Base-by-base conservation (phyloP, 2,113 vertebrate species). In the Nibea coibor region DNA sequence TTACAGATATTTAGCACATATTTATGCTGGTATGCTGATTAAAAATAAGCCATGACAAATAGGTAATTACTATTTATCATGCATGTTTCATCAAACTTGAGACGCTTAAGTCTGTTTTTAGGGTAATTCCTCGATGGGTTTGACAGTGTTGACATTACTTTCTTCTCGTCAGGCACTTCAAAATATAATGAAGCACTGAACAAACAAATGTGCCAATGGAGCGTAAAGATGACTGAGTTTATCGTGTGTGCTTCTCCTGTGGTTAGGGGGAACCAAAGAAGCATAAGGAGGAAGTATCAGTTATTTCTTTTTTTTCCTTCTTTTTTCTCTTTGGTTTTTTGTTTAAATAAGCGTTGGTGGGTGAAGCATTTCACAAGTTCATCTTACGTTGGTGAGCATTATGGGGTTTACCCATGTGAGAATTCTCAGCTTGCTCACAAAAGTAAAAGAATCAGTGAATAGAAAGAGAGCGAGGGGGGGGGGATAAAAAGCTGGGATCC, bases 401-500 rank as follows among this genome's bases (percentile, higher is more conserved):
- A 91, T 68, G 86, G 85, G 85, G 81, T 84, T 39, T 87, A 84
- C 65, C 84, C 89, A 83, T 92, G 92, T 92, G 93, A 90, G 89
- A 94, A 87, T 91, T 93, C 88, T 93, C 90, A 91, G 93, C 87
- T 90, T 92, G 90, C 78, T 90, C 87, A 88, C 87, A 93, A 91
- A 91, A 91, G 84, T 89, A 72, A 87, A 91, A 87, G 81, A 87
- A 91, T 88, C 76, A 43, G 72, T 90, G 91, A 93, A 90, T 88
- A 58, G 79, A 48, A 71, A 66, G 43, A 6, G 28, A 26, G 28
- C 22, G 56, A 28, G 28, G 31, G 35, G 22, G 62, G 50, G 61
- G 39, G 31, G 8, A 22, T 65, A 77, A 84, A 91, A 90, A 71
- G 75, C 82, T 6, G 24, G 58, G 63, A 77, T 63, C 65, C 84